Percentiles rank a stretch among this genome's conserved stretches.
These are phyloP conservation scores for Portevinia maculata DNA, from an alignment of 2,888 invertebrate genomes.

Conservation along the genomic window DNA sequence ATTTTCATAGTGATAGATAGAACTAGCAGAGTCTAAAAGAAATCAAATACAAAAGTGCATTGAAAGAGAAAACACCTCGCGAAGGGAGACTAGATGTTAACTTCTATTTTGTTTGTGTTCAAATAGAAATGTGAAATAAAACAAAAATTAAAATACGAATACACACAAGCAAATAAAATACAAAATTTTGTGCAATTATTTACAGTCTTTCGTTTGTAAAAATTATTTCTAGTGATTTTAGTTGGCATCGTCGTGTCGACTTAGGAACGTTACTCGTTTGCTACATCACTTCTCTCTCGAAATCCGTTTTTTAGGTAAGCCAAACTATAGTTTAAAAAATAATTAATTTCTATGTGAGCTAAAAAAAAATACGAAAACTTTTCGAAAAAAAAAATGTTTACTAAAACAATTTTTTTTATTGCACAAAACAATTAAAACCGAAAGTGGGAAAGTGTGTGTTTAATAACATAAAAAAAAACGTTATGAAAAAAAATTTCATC, in stretches of 20 bases:
- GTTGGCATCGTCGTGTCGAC: constrained; percentile 66
- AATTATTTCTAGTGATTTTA: constrained; percentile 58
- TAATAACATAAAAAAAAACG: not conserved
- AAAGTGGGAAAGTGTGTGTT: constrained; percentile 32
- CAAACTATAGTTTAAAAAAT: not conserved
- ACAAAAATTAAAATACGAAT: constrained; percentile 6
- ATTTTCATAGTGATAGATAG: constrained; percentile 10
- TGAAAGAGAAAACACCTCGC: constrained; percentile 63
- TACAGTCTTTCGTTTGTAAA: constrained; percentile 48
- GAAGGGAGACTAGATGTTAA: constrained; percentile 15
- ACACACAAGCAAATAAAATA: constrained; percentile 28
- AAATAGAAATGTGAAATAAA: constrained; percentile 56
- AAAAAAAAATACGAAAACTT: not conserved
- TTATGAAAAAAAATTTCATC: not conserved
- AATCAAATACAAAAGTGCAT: constrained; percentile 66
- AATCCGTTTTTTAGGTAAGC: constrained; percentile 54
- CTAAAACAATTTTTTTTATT: not conserved
- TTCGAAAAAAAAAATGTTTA: not conserved
- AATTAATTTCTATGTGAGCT: not conserved
- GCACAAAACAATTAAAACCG: constrained; percentile 40
- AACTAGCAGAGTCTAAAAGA: constrained; percentile 43
- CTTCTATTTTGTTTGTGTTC: constrained; percentile 30
- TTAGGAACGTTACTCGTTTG: constrained; percentile 38
- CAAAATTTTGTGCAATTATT: constrained; percentile 33
- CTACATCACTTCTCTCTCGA: constrained; percentile 9